Evolutionary conservation across 1,140 invertebrate species (phyloP), one percentile per base, ranked within the genome.

Genomic region (Aphidius gifuensis): DNA sequence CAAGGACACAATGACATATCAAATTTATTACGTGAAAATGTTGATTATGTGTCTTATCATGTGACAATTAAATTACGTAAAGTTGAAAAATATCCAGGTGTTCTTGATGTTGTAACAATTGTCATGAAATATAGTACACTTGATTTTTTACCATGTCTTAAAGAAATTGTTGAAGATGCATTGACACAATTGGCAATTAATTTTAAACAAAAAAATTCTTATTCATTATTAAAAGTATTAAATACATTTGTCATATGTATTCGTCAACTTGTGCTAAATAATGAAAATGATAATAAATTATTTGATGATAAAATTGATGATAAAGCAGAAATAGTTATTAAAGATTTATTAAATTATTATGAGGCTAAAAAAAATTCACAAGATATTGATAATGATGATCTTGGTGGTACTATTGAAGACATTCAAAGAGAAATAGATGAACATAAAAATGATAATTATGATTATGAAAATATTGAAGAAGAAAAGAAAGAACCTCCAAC

Each of bases 11-110:
- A 68, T 5, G 74, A 75, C 43, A 78, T 87, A 3, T 78, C 81
- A 1, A 76, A 83, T 6, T 77, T 90, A 23, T 77, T 90, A 42
- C 78, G 79, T 38, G 62, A 67, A 3, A 90, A 90, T 68, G 81
- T 86, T 3, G 87, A 89, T 73, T 90, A 89, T 68, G 84, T 89
- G 66, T 85, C 86, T 0, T 85, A 85, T 67, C 84, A 89, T 60
- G 80, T 90, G 45, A 85, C 83, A 9, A 71, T 83, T 0, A 84
- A 85, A 73, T 77, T 90, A n/a, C 83, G 83, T 21, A 82, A 82
- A 68, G 74, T 84, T 56, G 68, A 81, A 39, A 69, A 77, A 11
- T 84, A 85, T 73, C 75, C 77, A 5, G 78, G 78, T 9, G 84
- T 85, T 5, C 72, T 87, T 6, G 80, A 83, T 65, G 85, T 86